Evolutionary conservation across 2,113 vertebrate genomes (phyloP), one percentile per base, ranked within the genome.

Genomic region (Callithrix jacchus): DNA sequence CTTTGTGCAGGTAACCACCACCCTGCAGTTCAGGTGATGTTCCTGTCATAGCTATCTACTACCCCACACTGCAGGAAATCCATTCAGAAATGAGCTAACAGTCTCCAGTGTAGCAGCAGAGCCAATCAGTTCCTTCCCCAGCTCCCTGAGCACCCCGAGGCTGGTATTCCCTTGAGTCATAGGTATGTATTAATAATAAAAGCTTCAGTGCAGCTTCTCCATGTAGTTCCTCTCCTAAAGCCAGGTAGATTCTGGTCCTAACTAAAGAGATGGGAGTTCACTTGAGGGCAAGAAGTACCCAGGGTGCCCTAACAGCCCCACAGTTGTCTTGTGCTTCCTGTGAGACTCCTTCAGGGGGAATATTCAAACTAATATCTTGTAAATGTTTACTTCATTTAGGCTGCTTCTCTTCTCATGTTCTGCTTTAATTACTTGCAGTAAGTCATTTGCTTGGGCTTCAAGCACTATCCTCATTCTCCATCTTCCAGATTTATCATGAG

Each of bases 331-430:
- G 45, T 42, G 23, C 68, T 94, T 87, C 91, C 66, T 52, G 1
- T 18, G 23, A 40, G 70, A 35, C 42, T 87, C 37, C 35, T 5
- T 12, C 14, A 35, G 40, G 56, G 11, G 76, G 13, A 83, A 17
- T 14, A 87, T 21, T 87, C 68, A 95, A 58, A 79, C 35, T 66
- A 12, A 30, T 23, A 23, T 68, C 79, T 88, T 12, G 11, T 9
- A 1, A 35, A 76, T 80, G 61, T 93, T 96, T 76, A 70, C 54
- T 93, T 93, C 64, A 80, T 87, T 74, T 58, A 73, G 42, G 32
- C 30, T 79, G 40, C 87, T 87, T 37, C 77, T 71, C 93, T 94
- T 93, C 76, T 96, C 54, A 71, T 71, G 37, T 11, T n/a, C 73
- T 91, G 0, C 32, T 93, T 81, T 89, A 83, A 76, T 95, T 80